Evolutionary conservation across 1,140 invertebrate species (phyloP).

Genomic region (Pseudomyrmex sp.): DNA sequence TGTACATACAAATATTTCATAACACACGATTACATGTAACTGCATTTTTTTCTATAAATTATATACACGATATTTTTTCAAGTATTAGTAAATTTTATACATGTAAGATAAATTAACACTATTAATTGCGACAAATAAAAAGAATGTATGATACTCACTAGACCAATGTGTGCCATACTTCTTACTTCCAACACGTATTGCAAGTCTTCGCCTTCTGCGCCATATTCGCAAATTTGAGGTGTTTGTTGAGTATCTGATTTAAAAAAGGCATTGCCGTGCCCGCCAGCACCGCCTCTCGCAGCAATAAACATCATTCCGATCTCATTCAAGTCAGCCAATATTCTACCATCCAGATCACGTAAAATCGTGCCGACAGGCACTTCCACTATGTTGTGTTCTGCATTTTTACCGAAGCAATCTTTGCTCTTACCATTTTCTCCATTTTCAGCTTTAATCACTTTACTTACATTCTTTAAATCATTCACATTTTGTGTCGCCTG

Average conservation of each 20-base stretch:
- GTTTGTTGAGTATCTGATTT: conserved; percentile 92
- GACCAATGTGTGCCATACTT: conserved; percentile 97
- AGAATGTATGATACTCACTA: conserved; percentile 86
- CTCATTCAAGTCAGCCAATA: conserved; percentile 90
- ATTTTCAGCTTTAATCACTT: conserved; percentile 87
- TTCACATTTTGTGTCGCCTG: conserved; percentile 88
- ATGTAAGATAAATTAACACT: background rate
- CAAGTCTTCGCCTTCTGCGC: conserved; percentile 92
- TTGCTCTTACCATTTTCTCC: conserved; percentile 92
- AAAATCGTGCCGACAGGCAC: conserved; percentile 97
- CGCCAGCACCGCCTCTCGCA: conserved; percentile 97
- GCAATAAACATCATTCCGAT: conserved; percentile 95
- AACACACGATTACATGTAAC: background rate
- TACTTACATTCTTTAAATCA: conserved; percentile 90
- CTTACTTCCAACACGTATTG: conserved; percentile 93
- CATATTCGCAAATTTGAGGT: conserved; percentile 95
- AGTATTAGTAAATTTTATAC: background rate
- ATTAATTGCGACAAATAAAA: background rate
- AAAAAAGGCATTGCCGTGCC: conserved; percentile 98
- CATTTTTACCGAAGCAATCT: conserved; percentile 95
- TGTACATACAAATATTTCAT: background rate
- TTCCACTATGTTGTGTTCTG: conserved; percentile 90
- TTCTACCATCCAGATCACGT: conserved; percentile 86
- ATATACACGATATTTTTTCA: background rate
- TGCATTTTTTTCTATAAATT: background rate